phyloP scores from a whole-genome alignment of 37 sponge, comb jelly and placozoan genomes.

The Axinella damicornis region DNA sequence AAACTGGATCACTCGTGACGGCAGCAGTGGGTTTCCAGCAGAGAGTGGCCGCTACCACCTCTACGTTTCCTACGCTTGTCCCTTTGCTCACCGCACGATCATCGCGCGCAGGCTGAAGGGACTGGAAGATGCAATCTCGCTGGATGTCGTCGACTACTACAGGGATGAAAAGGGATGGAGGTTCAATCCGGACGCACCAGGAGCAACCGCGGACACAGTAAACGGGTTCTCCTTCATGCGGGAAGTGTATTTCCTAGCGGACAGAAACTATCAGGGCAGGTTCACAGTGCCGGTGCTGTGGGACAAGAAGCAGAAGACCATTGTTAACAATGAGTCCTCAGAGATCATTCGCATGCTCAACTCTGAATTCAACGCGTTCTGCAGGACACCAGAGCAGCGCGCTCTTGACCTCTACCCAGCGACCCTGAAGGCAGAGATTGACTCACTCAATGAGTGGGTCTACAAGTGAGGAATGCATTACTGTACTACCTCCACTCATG shows the following conservation, averaged over 20 bases:
- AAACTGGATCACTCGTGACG: slow-evolving; percentile 63
- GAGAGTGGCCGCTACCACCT: slow-evolving; percentile 89
- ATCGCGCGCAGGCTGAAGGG: slow-evolving; percentile 83
- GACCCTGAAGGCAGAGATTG: slow-evolving; percentile 75
- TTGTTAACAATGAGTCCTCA: slow-evolving; percentile 90
- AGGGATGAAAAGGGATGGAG: slow-evolving; percentile 82
- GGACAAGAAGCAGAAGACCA: slow-evolving; percentile 80
- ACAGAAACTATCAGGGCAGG: slow-evolving; percentile 76
- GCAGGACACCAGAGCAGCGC: slow-evolving; percentile 54
- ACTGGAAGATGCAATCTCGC: slow-evolving; percentile 80
- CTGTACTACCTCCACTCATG: too few relatives aligned
- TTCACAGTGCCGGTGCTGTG: slow-evolving; percentile 90
- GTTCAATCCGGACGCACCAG: slow-evolving; percentile 67
- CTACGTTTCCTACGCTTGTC: slow-evolving; percentile 92
- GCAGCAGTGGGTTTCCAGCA: slow-evolving; percentile 67
- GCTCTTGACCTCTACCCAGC: slow-evolving; percentile 86
- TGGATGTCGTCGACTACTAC: slow-evolving; percentile 77
- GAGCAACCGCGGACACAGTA: slow-evolving; percentile 77
- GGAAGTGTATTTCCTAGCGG: slow-evolving; percentile 75
- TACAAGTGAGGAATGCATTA: slow-evolving; percentile 72
- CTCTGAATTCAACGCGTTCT: slow-evolving; percentile 89
- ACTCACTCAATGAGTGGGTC: slow-evolving; percentile 87
- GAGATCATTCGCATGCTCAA: slow-evolving; percentile 93
- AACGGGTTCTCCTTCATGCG: slow-evolving; percentile 71
- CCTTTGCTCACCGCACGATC: slow-evolving; percentile 90